These are phyloP conservation scores for Lissocephala sabroskyi DNA, from an alignment of 2,888 invertebrate species.

Conservation along the genomic window DNA sequence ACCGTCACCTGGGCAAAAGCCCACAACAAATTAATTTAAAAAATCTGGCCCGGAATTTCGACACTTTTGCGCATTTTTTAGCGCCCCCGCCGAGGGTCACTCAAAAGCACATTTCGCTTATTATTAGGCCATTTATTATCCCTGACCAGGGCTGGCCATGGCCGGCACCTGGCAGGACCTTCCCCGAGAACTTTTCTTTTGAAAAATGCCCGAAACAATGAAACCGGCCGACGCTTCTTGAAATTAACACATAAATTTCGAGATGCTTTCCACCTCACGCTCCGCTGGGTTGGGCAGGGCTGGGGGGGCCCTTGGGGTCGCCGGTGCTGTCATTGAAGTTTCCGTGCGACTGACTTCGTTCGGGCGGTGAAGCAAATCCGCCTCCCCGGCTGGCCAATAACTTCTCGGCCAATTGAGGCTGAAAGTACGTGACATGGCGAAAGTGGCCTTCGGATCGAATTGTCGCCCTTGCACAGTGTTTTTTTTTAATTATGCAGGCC, in stretches of 20 bases:
- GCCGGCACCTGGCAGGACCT: conserved; percentile 40
- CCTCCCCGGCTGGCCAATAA: conserved; percentile 37
- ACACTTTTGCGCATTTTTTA: conserved; percentile 58
- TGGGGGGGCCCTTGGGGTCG: background rate
- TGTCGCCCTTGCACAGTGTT: conserved; percentile 1
- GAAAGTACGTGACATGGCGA: conserved; percentile 54
- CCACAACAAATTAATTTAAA: conserved; percentile 52
- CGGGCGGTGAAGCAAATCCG: too few relatives aligned
- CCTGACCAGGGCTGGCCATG: conserved; percentile 31
- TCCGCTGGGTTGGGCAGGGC: conserved; percentile 23
- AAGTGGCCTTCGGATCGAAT: conserved; percentile 27
- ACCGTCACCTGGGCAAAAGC: too few relatives aligned
- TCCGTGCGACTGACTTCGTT: conserved; percentile 68
- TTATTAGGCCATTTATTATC: conserved; percentile 70
- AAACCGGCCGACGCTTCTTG: conserved; percentile 48
- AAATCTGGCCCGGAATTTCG: conserved; percentile 52
- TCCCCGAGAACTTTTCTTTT: conserved; percentile 29
- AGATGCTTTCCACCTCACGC: conserved; percentile 43
- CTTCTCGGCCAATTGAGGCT: conserved; percentile 65
- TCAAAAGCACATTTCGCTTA: conserved; percentile 69
- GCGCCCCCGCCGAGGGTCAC: conserved; percentile 39
- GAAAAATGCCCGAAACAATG: conserved; percentile 39
- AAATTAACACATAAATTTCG: conserved; percentile 72
- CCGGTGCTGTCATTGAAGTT: conserved; percentile 55
- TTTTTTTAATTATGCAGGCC: conserved; percentile 49